Base-by-base conservation (phyloP, 2,797 vertebrate genomes). In the Meriones psammophilus region DNA sequence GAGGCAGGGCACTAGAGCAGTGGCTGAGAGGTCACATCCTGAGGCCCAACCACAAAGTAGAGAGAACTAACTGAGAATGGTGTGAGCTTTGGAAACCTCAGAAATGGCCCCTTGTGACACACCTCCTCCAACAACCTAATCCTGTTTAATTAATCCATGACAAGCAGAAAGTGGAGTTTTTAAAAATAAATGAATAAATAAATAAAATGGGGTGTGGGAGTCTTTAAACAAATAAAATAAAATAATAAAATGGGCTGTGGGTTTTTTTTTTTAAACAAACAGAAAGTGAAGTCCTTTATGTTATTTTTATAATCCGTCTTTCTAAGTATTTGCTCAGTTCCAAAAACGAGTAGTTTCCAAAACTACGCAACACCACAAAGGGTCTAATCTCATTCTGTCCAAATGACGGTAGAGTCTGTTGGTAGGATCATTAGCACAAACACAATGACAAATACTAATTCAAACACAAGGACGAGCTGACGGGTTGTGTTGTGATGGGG, bases 301-400 rank as follows among this genome's bases (percentile, higher is more conserved):
- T 92, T 96, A 92, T 97, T 95, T 96, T 92, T 60, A 87, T 92
- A 93, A 95, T 39, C n/a, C 77, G 22, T 91, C 36, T 95, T 95
- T 46, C 79, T 64, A 60, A 96, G 42, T 89, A 93, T 91, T 92
- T 96, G 74, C 78, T 96, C 54, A 86, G 33, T 92, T 30, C 30
- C 94, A 17, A 80, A 68, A 96, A 74, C 78, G 24, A 80, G 10
- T 0, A 62, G 33, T 92, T 84, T 96, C 39, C 79, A 66, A 94
- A 89, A 46, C 76, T 50, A 88, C 12, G 15, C 17, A 18, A 13
- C 66, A 71, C 30, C 15, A 69, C 80, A 88, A 95, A 89, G 86
- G 89, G 15, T 64, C 88, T 88, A 74, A 89, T 30, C 6, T 86
- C 54, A 36, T 84, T 96, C 56, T 83, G 18, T 74, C 80, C 74